These are phyloP conservation scores for Phenganax subtilis DNA, from an alignment of 92 coral and sea anemone genomes.

Conservation along the genomic window DNA sequence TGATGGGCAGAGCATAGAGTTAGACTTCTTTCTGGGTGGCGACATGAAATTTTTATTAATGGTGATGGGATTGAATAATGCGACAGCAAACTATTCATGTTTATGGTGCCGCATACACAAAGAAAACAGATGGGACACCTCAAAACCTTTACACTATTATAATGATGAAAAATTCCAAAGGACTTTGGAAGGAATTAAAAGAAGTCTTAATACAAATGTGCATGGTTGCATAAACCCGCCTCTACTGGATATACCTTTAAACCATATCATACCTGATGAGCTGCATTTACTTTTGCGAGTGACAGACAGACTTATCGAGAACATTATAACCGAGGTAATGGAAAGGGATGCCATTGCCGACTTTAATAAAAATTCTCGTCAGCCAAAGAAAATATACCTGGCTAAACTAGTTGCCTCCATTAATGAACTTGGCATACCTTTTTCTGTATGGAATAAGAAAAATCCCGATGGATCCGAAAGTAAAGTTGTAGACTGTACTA, in stretches of 20 bases:
- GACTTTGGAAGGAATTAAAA: conserved; percentile 35
- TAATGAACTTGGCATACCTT: conserved; percentile 30
- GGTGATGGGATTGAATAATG: too few species aligned
- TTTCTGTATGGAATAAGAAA: conserved; percentile 23
- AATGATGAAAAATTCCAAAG: conserved; percentile 34
- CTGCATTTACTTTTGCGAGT: conserved; percentile 45
- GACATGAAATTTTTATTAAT: neutral
- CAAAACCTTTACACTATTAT: conserved; percentile 33
- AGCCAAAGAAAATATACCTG: conserved; percentile 25
- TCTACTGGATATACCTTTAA: conserved; percentile 41
- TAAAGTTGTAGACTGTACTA: conserved; percentile 54
- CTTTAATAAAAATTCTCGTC: conserved; percentile 24
- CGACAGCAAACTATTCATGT: too few species aligned
- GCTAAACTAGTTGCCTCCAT: conserved; percentile 40
- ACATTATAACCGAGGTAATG: conserved; percentile 44
- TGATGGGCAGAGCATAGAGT: conserved; percentile 34
- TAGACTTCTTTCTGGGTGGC: conserved; percentile 45
- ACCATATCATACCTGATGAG: conserved; percentile 55
- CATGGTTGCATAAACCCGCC: conserved; percentile 48
- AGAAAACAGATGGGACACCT: neutral
- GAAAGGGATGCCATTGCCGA: conserved; percentile 52
- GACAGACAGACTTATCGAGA: conserved; percentile 12
- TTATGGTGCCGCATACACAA: too few species aligned
- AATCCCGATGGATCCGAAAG: conserved; percentile 26
- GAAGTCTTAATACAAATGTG: neutral